Evolutionary conservation across 2,113 vertebrate species (phyloP).

Genomic region (Tapirus terrestris): DNA sequence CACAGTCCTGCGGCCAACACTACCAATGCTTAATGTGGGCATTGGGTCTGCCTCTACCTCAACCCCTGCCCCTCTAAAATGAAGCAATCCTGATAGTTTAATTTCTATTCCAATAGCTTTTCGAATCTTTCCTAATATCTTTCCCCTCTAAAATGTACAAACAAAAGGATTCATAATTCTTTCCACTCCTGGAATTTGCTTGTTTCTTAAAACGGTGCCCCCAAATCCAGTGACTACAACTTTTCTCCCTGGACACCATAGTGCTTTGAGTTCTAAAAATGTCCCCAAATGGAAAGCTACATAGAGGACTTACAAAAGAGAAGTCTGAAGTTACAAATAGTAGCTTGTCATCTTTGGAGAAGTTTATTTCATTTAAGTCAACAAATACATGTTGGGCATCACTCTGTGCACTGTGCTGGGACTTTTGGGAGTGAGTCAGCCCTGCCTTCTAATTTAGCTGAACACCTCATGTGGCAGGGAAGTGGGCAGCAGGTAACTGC

Average conservation of each 20-base stretch:
- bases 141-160: not conserved
- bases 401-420: not conserved
- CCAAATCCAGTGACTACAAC: not conserved
- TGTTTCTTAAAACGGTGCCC: slow-evolving; percentile 23
- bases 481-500: not conserved
- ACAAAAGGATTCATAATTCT: not conserved
- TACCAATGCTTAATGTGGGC: not conserved
- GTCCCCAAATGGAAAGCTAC: not conserved
- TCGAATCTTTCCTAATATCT: slow-evolving; percentile 1
- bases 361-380: not conserved
- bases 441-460: not conserved
- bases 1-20: not conserved
- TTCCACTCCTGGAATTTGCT: not conserved
- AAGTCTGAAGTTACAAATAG: slow-evolving; percentile 43
- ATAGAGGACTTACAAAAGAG: not conserved
- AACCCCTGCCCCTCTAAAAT: not conserved
- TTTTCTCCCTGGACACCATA: not conserved
- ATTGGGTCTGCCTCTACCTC: not conserved
- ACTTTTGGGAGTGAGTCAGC: not conserved
- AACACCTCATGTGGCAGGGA: not conserved
- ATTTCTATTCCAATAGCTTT: not conserved
- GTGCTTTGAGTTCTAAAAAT: slow-evolving; percentile 43
- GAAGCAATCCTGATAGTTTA: not conserved
- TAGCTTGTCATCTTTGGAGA: slow-evolving; percentile 12
- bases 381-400: not conserved